Percentiles rank a stretch among this genome's conserved stretches.
phyloP scores from a whole-genome alignment of 2,113 vertebrate species.

The Centropus bengalensis region DNA sequence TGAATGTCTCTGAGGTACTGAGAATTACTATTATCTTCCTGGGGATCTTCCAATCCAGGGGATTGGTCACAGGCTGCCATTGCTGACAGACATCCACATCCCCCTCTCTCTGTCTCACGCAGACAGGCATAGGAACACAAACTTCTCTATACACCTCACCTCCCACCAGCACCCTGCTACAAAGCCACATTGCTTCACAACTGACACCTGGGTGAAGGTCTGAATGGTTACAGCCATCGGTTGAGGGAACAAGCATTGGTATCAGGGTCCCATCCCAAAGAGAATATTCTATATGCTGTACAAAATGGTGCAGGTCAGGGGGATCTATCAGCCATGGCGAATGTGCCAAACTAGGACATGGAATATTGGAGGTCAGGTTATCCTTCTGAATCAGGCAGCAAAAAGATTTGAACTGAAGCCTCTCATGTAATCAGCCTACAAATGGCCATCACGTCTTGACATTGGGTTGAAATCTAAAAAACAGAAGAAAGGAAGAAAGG shows the following conservation, averaged over 20 bases:
- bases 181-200: neutral
- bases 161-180: neutral
- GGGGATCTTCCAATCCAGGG: too few relatives aligned
- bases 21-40: neutral
- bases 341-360: neutral
- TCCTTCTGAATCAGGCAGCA: neutral
- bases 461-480: neutral
- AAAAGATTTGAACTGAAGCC: neutral
- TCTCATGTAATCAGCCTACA: neutral
- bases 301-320: neutral
- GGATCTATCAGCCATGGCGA: neutral
- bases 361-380: neutral
- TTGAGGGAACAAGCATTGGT: neutral
- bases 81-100: neutral
- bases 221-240: accelerated
- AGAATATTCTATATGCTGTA: neutral
- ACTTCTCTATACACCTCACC: neutral
- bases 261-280: neutral
- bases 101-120: neutral
- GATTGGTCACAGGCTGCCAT: accelerated
- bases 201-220: too few relatives aligned
- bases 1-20: accelerated
- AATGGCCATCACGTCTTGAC: neutral
- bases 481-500: neutral
- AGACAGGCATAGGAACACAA: accelerated